Base-by-base conservation (phyloP, 2,797 vertebrate species). In the Peromyscus nudipes region DNA sequence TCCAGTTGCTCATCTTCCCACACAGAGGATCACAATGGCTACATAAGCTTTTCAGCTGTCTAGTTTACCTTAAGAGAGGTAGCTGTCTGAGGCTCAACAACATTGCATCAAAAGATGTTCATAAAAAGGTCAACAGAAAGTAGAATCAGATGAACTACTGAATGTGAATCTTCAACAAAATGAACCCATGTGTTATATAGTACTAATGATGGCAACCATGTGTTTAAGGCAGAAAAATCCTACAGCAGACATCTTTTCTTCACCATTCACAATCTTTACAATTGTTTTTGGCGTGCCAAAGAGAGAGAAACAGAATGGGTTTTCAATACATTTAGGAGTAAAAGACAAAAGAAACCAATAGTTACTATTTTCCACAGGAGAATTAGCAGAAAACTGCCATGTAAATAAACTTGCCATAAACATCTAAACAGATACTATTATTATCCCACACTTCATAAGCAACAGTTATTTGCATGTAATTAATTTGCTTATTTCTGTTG, bases 401-500 rank as follows among this genome's bases (percentile, higher is more conserved):
- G 96, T 97, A 98, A 97, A 97, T 95, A 97, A 97, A 97, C 86
- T 97, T 97, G 69, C 84, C 97, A 95, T 89, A 97, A 97, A 98
- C 92, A 97, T 94, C 85, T 77, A 97, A 96, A 97, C 91, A 97
- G 97, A 97, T 97, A 97, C 98, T 97, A 97, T 98, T 97, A 98
- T 97, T 97, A 98, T 92, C 92, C 94, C 92, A 97, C 89, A 96
- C 34, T 97, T 97, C 77, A 65, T 76, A 79, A 93, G 94, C 96
- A 97, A 96, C 95, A 89, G 95, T 95, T 98, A 98, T 98, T 98
- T 98, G 96, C 97, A 98, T 98, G 96, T 88, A 97, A 98, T 98
- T 98, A 98, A 98, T 98, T 97, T 97, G 93, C 94, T 96, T 97
- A 97, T 97, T 98, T 97, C 94, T 96, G 81, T 73, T 79, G 92